Evolutionary conservation across 2,797 vertebrate species (phyloP), one percentile per base, ranked within the genome.

Genomic region (Xenops minutus): DNA sequence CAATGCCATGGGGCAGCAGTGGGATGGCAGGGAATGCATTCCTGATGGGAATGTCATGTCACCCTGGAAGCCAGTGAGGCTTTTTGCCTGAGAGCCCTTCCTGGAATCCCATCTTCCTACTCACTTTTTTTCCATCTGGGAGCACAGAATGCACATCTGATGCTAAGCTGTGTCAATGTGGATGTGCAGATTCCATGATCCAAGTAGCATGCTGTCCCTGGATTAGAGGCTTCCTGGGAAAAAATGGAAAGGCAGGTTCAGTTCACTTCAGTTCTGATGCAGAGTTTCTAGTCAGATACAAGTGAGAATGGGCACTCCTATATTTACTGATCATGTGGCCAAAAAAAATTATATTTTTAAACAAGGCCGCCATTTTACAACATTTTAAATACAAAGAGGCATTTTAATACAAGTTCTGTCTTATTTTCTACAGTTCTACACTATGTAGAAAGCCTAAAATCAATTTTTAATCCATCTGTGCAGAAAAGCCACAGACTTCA

Each of bases 101-200:
- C 30, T 80, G 73, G 61, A 86, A 52, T 86, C 14, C 56, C 23
- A 27, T 39, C 30, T 85, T 85, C 18, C 59, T 32, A 12, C 54
- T 64, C 48, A 24, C 15, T 30, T 72, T 51, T 51, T 87, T 48
- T 49, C 16, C 55, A 5, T 9, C 20, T 5, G 24, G 48, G 43
- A 67, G 44, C 41, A 21, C 9, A 1, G 7, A 20, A 26, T 72
- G 27, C 7, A 0, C 39, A 3, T 54, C 48, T 29, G 26, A 16
- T 34, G n/a, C 36, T 21, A 17, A 55, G 16, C 61, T 1, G 0
- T 8, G 3, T 41, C 79, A 54, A 41, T 0, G 1, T 52, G 76
- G 37, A 23, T 27, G 39, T 32, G 58, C n/a, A 52, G 39, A n/a
- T 64, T 32, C 37, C 36, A 2, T n/a, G 41, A 48, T 48, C 20